Conservation (phyloP, 2,888 invertebrate genomes). For the Xanthostigma xanthostigma region DNA sequence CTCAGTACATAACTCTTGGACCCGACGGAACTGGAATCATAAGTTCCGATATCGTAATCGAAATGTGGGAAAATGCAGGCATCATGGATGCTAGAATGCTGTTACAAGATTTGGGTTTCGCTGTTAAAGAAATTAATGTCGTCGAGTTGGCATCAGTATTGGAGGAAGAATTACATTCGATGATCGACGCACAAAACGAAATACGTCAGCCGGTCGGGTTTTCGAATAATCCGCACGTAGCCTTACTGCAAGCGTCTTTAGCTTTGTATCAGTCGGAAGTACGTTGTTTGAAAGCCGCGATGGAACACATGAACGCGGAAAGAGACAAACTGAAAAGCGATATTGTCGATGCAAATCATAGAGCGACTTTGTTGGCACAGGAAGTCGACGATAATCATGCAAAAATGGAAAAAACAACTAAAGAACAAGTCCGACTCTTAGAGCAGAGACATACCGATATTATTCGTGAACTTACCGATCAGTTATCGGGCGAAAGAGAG, state of each 20-base stretch:
- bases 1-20: constrained; percentile 26
- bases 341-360: constrained; percentile 65
- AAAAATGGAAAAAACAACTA: constrained; percentile 61
- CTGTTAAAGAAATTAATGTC: constrained; percentile 38
- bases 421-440: constrained; percentile 50
- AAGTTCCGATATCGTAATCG: constrained; percentile 39
- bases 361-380: constrained; percentile 67
- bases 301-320: constrained; percentile 58
- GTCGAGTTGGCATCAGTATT: constrained; percentile 48
- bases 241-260: constrained; percentile 46
- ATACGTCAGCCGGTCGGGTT: constrained; percentile 13
- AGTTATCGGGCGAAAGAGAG: constrained; percentile 60
- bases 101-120: constrained; percentile 52
- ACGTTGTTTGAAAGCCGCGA: constrained; percentile 37
- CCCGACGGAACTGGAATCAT: constrained; percentile 25
- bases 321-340: constrained; percentile 67
- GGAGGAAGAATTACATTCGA: constrained; percentile 41
- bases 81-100: constrained; percentile 47
- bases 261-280: constrained; percentile 52
- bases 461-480: constrained; percentile 50
- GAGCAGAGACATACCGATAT: constrained; percentile 67
- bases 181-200: constrained; percentile 20
- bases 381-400: constrained; percentile 86
- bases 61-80: constrained; percentile 59
- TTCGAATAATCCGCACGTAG: constrained; percentile 27